phyloP scores from a whole-genome alignment of 2,888 invertebrate genomes.

The Pelosia muscerda region DNA sequence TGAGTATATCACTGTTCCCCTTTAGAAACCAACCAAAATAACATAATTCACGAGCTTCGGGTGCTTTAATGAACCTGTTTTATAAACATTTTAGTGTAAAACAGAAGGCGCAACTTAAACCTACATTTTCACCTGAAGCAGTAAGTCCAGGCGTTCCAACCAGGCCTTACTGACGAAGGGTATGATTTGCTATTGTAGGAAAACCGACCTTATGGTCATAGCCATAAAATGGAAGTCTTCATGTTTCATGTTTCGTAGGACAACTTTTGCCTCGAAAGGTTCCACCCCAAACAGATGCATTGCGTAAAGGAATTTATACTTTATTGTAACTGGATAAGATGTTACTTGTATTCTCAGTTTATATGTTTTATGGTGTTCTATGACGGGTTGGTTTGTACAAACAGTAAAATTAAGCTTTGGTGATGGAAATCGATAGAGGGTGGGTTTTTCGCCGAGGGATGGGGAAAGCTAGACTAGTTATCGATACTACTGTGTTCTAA shows the following conservation, averaged over 20 bases:
- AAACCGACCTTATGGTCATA: conserved; percentile 24
- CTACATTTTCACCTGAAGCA: conserved; percentile 53
- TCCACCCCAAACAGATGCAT: neutral
- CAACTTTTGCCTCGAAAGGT: conserved; percentile 16
- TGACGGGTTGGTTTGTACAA: conserved; percentile 51
- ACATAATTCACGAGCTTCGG: conserved; percentile 12
- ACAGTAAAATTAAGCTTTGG: conserved; percentile 77
- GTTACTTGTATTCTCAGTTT: neutral
- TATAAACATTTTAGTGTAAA: conserved; percentile 33
- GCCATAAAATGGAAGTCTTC: conserved; percentile 18
- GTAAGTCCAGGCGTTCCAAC: conserved; percentile 18
- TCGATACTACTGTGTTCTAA: neutral
- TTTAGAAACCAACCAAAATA: conserved; percentile 18
- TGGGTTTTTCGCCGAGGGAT: conserved; percentile 60
- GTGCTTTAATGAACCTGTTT: conserved; percentile 20
- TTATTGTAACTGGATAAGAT: neutral
- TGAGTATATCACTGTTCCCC: conserved; percentile 13
- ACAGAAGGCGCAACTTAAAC: conserved; percentile 28
- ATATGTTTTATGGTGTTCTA: conserved; percentile 25
- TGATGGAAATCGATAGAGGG: conserved; percentile 78
- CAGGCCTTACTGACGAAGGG: conserved; percentile 25
- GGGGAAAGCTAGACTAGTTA: conserved; percentile 30
- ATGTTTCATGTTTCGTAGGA: conserved; percentile 14
- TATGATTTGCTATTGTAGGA: conserved; percentile 5
- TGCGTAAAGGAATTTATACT: conserved; percentile 7